Percentiles rank a stretch among this genome's conserved stretches.
Conservation (phyloP, 1,140 invertebrate species). For the Dermatophagoides farinae region DNA sequence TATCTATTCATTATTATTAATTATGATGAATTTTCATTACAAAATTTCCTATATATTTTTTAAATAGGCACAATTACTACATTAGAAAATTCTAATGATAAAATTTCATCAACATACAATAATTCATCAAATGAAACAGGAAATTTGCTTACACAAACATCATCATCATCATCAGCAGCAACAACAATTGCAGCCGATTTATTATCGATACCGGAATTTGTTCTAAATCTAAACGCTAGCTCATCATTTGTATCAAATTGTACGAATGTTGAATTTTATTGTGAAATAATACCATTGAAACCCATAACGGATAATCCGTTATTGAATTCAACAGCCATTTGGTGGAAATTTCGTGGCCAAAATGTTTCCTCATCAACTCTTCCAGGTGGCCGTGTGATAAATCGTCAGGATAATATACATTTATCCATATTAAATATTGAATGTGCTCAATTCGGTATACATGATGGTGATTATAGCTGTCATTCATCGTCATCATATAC, state of each 20-base stretch:
- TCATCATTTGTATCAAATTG: not conserved
- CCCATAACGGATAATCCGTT: not conserved
- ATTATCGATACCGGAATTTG: not conserved
- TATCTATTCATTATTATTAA: no score
- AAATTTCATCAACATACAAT: not conserved
- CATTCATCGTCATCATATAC: not conserved
- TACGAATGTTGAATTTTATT: constrained; percentile 1
- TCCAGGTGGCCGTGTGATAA: not conserved
- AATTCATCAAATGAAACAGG: not conserved
- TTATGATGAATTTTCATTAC: no score
- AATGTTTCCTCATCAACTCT: constrained; percentile 1
- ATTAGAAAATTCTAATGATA: no score
- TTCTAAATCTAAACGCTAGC: not conserved
- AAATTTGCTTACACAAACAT: not conserved
- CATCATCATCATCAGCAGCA: not conserved
- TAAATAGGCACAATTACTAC: no score
- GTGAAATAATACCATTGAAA: not conserved
- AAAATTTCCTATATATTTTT: no score
- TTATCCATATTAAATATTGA: constrained; percentile 2
- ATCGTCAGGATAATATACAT: not conserved
- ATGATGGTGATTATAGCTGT: constrained; percentile 2
- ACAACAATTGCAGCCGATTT: not conserved
- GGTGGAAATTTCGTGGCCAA: not conserved
- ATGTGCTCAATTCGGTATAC: not conserved
- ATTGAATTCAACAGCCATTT: not conserved